phyloP scores from a whole-genome alignment of 2,113 vertebrate genomes.

The Thalassoma bifasciatum region DNA sequence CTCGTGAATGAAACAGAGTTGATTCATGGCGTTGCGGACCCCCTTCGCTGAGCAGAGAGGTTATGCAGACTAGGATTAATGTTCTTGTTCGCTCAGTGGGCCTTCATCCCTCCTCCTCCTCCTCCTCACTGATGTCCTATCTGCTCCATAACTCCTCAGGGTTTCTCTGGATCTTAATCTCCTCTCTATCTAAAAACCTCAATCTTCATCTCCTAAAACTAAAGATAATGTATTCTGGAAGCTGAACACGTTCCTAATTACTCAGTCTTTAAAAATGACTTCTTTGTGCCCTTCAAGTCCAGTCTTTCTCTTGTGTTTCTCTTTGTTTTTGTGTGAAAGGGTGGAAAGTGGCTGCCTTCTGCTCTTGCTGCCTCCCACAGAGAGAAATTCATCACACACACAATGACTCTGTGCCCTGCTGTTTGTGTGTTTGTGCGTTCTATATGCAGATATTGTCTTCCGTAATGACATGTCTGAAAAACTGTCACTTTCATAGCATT shows the following conservation, averaged over 20 bases:
- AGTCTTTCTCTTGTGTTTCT: background rate
- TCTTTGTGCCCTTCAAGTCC: background rate
- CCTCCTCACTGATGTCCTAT: slow-evolving; percentile 1
- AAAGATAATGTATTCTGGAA: background rate
- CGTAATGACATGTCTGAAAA: slow-evolving; percentile 44
- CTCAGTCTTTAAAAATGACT: background rate
- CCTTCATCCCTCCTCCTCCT: slow-evolving; percentile 33
- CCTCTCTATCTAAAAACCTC: background rate
- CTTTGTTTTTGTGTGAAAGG: background rate
- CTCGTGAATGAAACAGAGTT: background rate
- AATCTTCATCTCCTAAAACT: background rate
- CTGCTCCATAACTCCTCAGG: background rate
- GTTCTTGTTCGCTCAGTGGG: background rate
- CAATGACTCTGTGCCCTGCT: slow-evolving; percentile 24
- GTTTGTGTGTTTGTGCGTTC: background rate
- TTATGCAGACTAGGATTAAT: slow-evolving; percentile 50
- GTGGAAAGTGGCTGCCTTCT: background rate
- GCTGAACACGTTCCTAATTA: background rate
- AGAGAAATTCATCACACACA: slow-evolving; percentile 48
- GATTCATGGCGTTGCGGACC: slow-evolving; percentile 32
- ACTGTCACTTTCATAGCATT: background rate
- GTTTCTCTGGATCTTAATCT: background rate
- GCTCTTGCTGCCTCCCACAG: slow-evolving; percentile 27
- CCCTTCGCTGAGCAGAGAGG: slow-evolving; percentile 46
- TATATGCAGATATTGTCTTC: slow-evolving; percentile 14